Evolutionary conservation across 1,140 invertebrate genomes (phyloP), one percentile per base, ranked within the genome.

Genomic region (Harpegnathos saltator): DNA sequence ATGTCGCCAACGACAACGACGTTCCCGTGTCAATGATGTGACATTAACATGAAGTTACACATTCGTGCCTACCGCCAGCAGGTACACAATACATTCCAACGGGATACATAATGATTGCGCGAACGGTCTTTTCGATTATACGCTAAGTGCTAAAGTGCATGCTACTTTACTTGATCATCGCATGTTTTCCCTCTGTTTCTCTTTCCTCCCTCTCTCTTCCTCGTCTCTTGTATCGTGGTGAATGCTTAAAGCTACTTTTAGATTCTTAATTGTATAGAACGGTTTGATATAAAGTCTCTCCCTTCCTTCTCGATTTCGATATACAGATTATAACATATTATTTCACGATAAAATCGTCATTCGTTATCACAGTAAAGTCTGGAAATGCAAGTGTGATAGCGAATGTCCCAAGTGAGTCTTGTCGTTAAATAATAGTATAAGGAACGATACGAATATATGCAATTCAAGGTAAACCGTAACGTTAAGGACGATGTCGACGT

Each of bases 21-120:
- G 71, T 71, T 63, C 75, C 68, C 65, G 50, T 83, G 85, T 65
- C 38, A 44, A 44, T 61, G 44, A 83, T 84, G 81, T 88, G 63
- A 78, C 5, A 52, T 78, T 71, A 68, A 78, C 52, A n/a, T 78
- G 63, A 78, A 11, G 38, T 54, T 78, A 78, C 75, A 33, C 29
- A 78, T 80, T 80, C 75, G 33, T 84, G 80, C 58, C 86, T 88
- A 88, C 59, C 84, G 87, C 74, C 86, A 88, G 83, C 88, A 88
- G 88, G 71, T 89, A 88, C 84, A 80, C 77, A 88, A 89, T 88
- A 85, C 38, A 33, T 84, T 88, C 59, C 83, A 85, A 81, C 50
- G 78, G 54, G 82, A 78, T 88, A 78, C 68, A 83, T 54, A 81
- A 62, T 22, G 54, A 83, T 59, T 44, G n/a, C 11, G 22, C 33